Evolutionary conservation across 2,888 invertebrate genomes (phyloP).

Genomic region (Eumerus sabulonum): DNA sequence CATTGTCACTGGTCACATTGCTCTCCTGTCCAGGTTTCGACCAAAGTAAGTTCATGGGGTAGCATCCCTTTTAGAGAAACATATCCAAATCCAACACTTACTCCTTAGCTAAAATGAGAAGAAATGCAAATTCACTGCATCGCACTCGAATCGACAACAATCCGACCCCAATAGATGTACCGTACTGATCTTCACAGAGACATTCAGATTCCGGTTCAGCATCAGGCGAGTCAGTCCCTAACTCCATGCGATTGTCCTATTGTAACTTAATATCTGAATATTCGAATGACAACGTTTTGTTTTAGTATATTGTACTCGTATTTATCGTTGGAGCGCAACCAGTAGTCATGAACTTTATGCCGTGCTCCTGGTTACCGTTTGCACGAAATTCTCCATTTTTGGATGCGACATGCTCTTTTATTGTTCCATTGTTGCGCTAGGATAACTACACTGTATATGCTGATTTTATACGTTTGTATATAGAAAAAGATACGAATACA

Average conservation of each 20-base stretch:
- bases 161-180: conserved; percentile 41
- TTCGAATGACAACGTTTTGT: conserved; percentile 49
- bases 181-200: conserved; percentile 42
- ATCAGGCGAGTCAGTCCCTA: conserved; percentile 5
- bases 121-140: conserved; percentile 51
- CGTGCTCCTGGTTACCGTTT: conserved; percentile 63
- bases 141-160: conserved; percentile 13
- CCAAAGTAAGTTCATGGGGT: too few species aligned
- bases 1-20: too few species aligned
- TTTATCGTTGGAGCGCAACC: conserved; percentile 56
- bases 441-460: conserved; percentile 1
- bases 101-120: conserved; percentile 4
- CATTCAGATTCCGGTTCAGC: too few species aligned
- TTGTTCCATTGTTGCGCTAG: conserved; percentile 66
- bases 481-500: neutral
- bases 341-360: conserved; percentile 67
- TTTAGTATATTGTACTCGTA: conserved; percentile 12
- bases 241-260: conserved; percentile 46
- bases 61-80: neutral
- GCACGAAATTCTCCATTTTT: conserved; percentile 69
- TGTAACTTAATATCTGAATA: conserved; percentile 64
- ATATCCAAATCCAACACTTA: conserved; percentile 21
- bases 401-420: conserved; percentile 68
- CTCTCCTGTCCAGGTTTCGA: too few species aligned
- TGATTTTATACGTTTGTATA: too few species aligned